Evolutionary conservation across 2,797 vertebrate genomes (phyloP), one percentile per base, ranked within the genome.

Genomic region (Notolabrus celidotus): DNA sequence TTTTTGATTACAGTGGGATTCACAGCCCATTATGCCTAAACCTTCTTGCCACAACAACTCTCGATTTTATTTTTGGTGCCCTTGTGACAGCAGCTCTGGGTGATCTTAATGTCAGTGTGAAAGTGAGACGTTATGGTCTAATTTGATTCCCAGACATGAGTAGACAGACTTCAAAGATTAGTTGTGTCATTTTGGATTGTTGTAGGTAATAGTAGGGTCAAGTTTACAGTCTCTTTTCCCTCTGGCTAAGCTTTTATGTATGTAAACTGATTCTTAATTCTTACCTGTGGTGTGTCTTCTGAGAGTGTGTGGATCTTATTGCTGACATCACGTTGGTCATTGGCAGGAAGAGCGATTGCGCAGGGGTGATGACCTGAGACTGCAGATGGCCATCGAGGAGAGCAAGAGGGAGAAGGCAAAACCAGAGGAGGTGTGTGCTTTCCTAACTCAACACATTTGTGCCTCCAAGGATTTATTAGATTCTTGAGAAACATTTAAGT

Each of bases 331-430:
- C 42, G 46, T 42, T 87, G 54, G 79, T 93, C 78, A 82, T 92
- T 89, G 85, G 62, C 89, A 97, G 97, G 96, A 97, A 85, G 96
- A 97, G 82, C 92, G 97, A 54, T 94, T 98, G 74, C 95, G 96
- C 38, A 91, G 97, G 23, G 96, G 97, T 10, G 97, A 98, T 2
- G 96, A 98, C 84, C 92, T 98, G 75, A 93, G 96, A 79, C 94
- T 98, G 73, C 96, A 97, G 92, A 97, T 98, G 96, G 97, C 97
- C 72, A 93, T 97, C 0, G 96, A 98, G 79, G 97, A 98, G 90
- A 97, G 96, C 93, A 96, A 83, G 91, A 93, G 95, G 80, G 95
- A 96, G 87, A 96, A 95, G 0, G 39, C 92, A 41, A 95, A 96
- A 86, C 74, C 93, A 52, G 96, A 97, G 82, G 96, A 97, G 93